Conservation (phyloP, 2,113 vertebrate genomes). For the Bos javanicus region DNA sequence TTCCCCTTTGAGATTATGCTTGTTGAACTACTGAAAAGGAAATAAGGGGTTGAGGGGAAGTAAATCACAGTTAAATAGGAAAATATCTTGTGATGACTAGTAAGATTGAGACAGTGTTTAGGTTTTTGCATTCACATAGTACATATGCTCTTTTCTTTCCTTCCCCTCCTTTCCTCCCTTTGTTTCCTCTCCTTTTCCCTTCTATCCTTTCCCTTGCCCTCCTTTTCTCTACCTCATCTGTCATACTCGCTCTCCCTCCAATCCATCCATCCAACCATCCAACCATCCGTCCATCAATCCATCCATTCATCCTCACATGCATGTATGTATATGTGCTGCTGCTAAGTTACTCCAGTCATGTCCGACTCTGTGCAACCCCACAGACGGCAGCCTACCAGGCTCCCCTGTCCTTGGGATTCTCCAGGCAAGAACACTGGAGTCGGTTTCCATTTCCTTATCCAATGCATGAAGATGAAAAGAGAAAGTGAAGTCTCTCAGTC, state of each 20-base stretch:
- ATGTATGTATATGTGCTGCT: background rate
- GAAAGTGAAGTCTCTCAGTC: too few relatives aligned
- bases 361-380: too few relatives aligned
- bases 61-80: background rate
- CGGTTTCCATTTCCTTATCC: too few relatives aligned
- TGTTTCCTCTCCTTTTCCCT: background rate
- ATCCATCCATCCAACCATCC: background rate
- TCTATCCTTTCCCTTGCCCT: background rate
- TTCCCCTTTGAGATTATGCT: background rate
- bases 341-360: too few relatives aligned
- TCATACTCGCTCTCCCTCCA: accelerated
- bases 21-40: background rate
- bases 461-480: too few relatives aligned
- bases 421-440: too few relatives aligned
- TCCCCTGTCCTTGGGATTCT: too few relatives aligned
- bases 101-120: background rate
- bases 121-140: background rate
- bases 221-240: background rate
- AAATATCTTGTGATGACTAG: background rate
- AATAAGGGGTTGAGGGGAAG: background rate
- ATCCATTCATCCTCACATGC: background rate
- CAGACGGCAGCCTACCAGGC: accelerated
- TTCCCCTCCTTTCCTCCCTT: background rate
- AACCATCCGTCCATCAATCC: background rate
- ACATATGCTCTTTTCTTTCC: background rate